Conservation (phyloP, 1,140 invertebrate genomes). For the Hyposmocoma kahamanoa region DNA sequence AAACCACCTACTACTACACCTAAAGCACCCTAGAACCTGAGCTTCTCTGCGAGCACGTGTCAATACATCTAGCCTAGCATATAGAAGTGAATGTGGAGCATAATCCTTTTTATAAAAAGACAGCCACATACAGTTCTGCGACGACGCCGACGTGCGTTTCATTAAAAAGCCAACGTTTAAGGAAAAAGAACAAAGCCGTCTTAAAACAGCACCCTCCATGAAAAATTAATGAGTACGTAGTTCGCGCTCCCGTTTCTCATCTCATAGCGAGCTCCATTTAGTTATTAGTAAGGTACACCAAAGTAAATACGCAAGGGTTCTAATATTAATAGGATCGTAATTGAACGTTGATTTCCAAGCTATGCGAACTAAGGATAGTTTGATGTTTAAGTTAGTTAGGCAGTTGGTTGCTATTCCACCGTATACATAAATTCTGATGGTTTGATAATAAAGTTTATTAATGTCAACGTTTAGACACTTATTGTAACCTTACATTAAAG, state of each 20-base stretch:
- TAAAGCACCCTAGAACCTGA: not conserved
- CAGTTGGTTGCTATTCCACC: no score
- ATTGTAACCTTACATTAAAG: no score
- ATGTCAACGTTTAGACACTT: no score
- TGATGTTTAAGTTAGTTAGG: no score
- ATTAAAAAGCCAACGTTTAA: slow-evolving; percentile 19
- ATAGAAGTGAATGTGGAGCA: no score
- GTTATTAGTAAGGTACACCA: slow-evolving; percentile 16
- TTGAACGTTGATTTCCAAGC: no score
- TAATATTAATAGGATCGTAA: no score
- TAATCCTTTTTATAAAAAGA: slow-evolving; percentile 12
- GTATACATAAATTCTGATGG: no score
- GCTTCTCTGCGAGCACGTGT: not conserved
- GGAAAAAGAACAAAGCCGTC: slow-evolving; percentile 15
- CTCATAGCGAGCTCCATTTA: slow-evolving; percentile 11
- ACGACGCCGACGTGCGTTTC: slow-evolving; percentile 14
- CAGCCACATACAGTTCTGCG: not conserved
- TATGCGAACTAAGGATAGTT: no score
- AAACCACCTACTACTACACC: no score
- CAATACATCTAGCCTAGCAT: not conserved
- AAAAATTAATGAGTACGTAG: slow-evolving; percentile 17
- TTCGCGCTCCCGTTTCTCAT: not conserved
- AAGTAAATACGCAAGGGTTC: no score
- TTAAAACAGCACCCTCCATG: slow-evolving; percentile 16
- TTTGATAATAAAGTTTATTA: no score